A percentile compares a stretch with the other conserved stretches of the same genome.
phyloP scores from a whole-genome alignment of 2,113 vertebrate genomes.

The Aptenodytes patagonicus region DNA sequence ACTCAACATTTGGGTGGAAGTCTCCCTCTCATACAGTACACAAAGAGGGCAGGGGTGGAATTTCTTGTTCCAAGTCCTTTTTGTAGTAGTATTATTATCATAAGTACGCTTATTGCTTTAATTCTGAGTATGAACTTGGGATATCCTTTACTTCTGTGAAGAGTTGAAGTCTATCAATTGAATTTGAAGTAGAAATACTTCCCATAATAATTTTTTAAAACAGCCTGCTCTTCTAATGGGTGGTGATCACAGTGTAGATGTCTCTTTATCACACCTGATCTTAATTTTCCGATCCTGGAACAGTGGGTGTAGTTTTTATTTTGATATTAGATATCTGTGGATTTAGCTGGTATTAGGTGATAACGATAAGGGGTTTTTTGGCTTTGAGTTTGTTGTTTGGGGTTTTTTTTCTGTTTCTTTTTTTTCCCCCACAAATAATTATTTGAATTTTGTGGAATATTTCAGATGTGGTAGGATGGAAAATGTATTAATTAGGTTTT shows the following conservation, averaged over 20 bases:
- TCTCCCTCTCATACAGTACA: not conserved
- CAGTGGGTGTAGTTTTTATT: not conserved
- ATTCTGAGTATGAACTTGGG: not conserved
- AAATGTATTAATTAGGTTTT: not conserved
- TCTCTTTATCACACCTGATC: not conserved
- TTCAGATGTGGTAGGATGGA: not conserved
- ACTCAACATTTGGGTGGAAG: fast-evolving
- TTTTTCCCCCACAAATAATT: not conserved
- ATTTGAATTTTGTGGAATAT: not conserved
- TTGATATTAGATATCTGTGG: not conserved
- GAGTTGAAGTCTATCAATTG: not conserved
- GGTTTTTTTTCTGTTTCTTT: fast-evolving
- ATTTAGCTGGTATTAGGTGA: not conserved
- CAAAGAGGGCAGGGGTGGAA: not conserved
- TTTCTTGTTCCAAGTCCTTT: not conserved
- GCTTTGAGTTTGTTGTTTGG: not conserved
- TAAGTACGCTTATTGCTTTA: not conserved
- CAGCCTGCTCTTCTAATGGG: not conserved
- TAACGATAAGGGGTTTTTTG: not conserved
- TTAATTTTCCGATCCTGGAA: not conserved
- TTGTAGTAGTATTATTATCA: fast-evolving
- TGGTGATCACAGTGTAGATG: not conserved
- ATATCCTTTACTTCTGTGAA: not conserved
- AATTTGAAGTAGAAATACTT: not conserved
- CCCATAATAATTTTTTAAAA: not conserved